Conservation (phyloP, 2,113 vertebrate genomes). For the Megalops atlanticus region DNA sequence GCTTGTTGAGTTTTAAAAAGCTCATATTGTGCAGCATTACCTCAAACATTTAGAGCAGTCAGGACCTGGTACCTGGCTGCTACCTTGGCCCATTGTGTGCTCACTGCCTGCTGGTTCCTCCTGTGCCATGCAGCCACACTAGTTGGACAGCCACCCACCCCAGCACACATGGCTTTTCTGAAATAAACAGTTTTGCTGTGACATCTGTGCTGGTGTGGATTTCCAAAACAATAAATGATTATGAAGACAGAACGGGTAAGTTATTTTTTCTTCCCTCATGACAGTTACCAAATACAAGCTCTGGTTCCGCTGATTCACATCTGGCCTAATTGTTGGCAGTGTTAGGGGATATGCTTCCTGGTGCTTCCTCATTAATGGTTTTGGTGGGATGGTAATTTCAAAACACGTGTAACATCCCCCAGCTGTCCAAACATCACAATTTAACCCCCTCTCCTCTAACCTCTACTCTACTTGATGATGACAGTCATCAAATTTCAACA, state of each 20-base stretch:
- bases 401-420: constrained; percentile 62
- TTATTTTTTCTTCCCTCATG: constrained; percentile 7
- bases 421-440: constrained; percentile 69
- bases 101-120: constrained; percentile 21
- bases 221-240: constrained; percentile 71
- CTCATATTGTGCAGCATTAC: background rate
- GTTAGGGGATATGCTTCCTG: constrained; percentile 63
- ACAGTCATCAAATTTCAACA: constrained; percentile 32
- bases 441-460: constrained; percentile 30
- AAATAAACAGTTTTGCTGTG: constrained; percentile 58
- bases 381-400: constrained; percentile 59
- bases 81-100: constrained; percentile 31
- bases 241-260: constrained; percentile 31
- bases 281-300: constrained; percentile 11
- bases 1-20: background rate
- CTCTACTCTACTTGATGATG: constrained; percentile 34
- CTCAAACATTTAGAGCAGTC: background rate
- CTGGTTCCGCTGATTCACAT: constrained; percentile 54
- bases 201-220: constrained; percentile 63
- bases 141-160: constrained; percentile 55
- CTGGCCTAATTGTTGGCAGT: constrained; percentile 59
- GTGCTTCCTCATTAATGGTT: constrained; percentile 62
- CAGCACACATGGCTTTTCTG: constrained; percentile 48
- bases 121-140: constrained; percentile 36
- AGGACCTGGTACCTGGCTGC: constrained; percentile 31